Conservation (phyloP, 2,113 vertebrate genomes). For the Coptodon rendalli region DNA sequence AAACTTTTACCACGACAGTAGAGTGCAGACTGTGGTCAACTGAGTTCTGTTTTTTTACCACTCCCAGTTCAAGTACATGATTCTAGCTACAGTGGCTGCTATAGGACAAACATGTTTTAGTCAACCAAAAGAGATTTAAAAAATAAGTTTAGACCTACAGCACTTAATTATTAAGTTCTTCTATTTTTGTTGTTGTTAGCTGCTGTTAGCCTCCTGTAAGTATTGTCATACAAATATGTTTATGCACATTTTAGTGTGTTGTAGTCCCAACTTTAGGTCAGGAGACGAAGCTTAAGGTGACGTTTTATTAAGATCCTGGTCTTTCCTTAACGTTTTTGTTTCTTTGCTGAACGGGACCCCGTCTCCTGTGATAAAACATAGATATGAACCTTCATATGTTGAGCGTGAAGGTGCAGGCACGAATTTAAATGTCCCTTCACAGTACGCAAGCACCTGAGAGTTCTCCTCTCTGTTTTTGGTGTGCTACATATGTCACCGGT, state of each 20-base stretch:
- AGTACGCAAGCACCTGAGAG: background rate
- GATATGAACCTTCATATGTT: background rate
- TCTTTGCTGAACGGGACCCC: background rate
- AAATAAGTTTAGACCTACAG: background rate
- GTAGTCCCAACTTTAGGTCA: background rate
- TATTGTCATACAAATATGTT: background rate
- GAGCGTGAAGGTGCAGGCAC: background rate
- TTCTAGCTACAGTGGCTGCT: background rate
- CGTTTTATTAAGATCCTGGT: background rate
- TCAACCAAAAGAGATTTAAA: background rate
- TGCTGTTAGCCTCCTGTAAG: background rate
- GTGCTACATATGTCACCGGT: fast-evolving
- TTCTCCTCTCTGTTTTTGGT: background rate
- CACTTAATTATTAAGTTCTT: background rate
- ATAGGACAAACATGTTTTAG: background rate
- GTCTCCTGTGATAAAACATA: background rate
- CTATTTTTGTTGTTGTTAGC: background rate
- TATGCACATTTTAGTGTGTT: background rate
- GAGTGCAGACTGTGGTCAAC: background rate
- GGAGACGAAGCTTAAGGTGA: background rate
- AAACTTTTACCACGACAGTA: background rate
- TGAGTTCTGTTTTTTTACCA: background rate
- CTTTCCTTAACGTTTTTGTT: background rate
- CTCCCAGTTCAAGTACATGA: background rate
- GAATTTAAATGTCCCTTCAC: background rate